Conservation (phyloP, 1,140 invertebrate genomes). For the Batillaria attramentaria region DNA sequence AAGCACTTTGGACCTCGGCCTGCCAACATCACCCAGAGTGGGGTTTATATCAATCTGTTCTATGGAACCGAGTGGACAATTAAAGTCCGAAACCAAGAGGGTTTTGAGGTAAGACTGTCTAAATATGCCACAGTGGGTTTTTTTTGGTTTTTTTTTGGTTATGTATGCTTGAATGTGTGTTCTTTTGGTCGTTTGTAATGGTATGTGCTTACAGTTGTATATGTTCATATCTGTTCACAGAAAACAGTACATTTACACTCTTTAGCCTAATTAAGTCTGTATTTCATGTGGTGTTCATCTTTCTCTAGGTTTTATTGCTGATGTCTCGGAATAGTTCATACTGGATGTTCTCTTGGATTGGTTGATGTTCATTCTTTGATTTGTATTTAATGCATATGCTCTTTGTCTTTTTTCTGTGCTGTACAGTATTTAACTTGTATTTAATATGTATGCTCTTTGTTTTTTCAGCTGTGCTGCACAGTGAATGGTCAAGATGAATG, state of each 20-base stretch:
- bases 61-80: conserved; percentile 36
- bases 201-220: background rate
- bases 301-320: background rate
- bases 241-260: too few relatives aligned
- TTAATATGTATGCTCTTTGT: background rate
- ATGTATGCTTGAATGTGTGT: background rate
- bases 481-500: background rate
- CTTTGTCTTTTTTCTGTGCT: background rate
- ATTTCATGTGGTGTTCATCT: too few relatives aligned
- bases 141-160: background rate
- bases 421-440: background rate
- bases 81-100: conserved; percentile 13
- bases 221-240: background rate
- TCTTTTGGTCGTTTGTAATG: background rate
- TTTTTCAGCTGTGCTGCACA: conserved; percentile 11
- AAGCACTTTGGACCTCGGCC: conserved; percentile 53
- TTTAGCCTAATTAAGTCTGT: too few relatives aligned
- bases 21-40: background rate
- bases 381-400: too few relatives aligned
- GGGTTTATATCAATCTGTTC: conserved; percentile 29
- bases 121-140: background rate
- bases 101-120: conserved; percentile 37
- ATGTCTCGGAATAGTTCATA: background rate
- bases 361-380: too few relatives aligned
- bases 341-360: too few relatives aligned